phyloP scores from a whole-genome alignment of 2,113 vertebrate genomes.

The Mus musculus region GRCm39 chr10:26040501-26041000 shows the following conservation, averaged over 20 bases:
- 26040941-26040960: neutral
- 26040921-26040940: neutral
- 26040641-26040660: neutral
- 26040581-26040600: neutral
- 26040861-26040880: neutral
- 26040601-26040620: neutral
- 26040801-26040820: neutral
- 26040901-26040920: neutral
- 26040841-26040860: neutral
- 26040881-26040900: neutral
- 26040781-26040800: neutral
- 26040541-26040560: neutral
- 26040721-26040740: neutral
- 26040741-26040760: neutral
- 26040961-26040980: neutral
- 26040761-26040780: neutral
- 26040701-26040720: neutral
- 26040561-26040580: neutral
- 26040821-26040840: neutral
- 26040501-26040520: neutral
- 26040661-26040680: neutral
- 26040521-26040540: neutral
- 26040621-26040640: neutral
- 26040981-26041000: neutral
- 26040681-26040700: neutral